Evolutionary conservation across 2,888 invertebrate genomes (phyloP).

Genomic region (Tetrapedia diversipes): DNA sequence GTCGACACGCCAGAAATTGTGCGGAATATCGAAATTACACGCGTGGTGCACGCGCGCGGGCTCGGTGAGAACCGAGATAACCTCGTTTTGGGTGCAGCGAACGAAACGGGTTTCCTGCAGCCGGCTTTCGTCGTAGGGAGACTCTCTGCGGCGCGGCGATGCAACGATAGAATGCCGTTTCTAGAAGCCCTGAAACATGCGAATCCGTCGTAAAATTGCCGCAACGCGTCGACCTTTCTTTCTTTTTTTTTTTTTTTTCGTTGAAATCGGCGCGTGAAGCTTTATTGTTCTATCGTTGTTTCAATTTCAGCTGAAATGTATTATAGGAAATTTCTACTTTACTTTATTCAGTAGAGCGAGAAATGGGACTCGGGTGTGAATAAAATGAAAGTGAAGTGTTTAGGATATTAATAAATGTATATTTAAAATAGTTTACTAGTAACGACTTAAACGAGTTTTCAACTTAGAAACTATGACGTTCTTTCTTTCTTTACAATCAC

Average conservation of each 20-base stretch:
- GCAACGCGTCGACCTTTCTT: not conserved
- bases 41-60: constrained; percentile 40
- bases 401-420: too few species aligned
- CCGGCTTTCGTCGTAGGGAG: constrained; percentile 41
- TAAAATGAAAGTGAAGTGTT: too few species aligned
- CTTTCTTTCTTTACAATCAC: too few species aligned
- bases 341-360: too few species aligned
- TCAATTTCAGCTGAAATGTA: too few species aligned
- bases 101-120: constrained; percentile 55
- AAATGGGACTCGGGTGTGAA: too few species aligned
- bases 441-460: too few species aligned
- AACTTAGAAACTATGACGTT: too few species aligned
- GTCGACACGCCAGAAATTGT: constrained; percentile 34
- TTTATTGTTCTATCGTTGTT: too few species aligned
- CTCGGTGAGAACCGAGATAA: constrained; percentile 47
- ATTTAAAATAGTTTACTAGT: too few species aligned
- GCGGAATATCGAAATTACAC: constrained; percentile 50
- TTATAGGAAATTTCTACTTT: too few species aligned
- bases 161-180: constrained; percentile 6
- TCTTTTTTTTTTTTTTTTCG: not conserved
- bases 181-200: not conserved
- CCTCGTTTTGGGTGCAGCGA: constrained; percentile 59
- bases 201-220: not conserved
- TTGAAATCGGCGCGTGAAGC: too few species aligned
- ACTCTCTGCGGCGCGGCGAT: constrained; percentile 19